Evolutionary conservation across 2,113 vertebrate species (phyloP).

Genomic region (Crotalus helleri): DNA sequence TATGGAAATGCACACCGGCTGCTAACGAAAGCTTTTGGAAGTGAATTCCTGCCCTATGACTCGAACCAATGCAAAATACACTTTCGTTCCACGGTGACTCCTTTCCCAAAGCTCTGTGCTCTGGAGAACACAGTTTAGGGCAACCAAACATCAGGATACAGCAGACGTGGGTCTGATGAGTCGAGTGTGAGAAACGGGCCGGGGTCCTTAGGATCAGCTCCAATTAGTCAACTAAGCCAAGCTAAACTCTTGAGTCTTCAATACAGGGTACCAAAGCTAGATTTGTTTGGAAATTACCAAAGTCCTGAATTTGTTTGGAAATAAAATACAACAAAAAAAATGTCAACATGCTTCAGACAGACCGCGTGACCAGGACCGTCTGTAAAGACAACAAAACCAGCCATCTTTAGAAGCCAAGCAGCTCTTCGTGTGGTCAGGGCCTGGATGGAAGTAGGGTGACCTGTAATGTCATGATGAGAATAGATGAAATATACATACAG

Average conservation of each 20-base stretch:
- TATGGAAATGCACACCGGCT: not conserved
- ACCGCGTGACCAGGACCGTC: fast-evolving
- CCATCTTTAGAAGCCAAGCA: not conserved
- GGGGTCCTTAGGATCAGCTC: not conserved
- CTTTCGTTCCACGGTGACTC: not conserved
- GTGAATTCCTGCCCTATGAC: not conserved
- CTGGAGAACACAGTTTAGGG: not conserved
- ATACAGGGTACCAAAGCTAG: not conserved
- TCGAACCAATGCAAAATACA: not conserved
- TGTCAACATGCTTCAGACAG: not conserved
- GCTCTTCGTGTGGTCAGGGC: not conserved
- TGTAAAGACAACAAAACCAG: not conserved
- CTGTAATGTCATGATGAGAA: not conserved
- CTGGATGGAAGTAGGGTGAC: not conserved
- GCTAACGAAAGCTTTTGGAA: not conserved
- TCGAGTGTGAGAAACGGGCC: not conserved
- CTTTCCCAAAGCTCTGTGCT: not conserved
- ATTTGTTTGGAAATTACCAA: not conserved
- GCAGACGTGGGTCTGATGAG: not conserved
- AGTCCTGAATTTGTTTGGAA: not conserved
- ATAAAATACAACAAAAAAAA: not conserved
- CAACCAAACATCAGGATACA: not conserved
- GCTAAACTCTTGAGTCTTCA: not conserved
- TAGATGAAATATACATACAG: not conserved
- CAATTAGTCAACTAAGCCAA: not conserved